Evolutionary conservation across 2,113 vertebrate species (phyloP).

Genomic region (Bos indicus): DNA sequence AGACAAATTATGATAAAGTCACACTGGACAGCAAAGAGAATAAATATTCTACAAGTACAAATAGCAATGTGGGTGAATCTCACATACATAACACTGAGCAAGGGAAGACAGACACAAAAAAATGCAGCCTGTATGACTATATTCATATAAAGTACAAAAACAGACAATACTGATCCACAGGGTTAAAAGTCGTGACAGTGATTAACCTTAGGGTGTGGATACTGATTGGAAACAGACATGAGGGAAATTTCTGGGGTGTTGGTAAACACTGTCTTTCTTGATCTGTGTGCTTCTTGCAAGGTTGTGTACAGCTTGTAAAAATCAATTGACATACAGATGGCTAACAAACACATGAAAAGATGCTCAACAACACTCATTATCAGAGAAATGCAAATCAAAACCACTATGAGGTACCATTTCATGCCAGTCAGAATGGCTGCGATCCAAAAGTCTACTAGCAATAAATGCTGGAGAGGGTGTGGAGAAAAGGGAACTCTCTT

Average conservation of each 20-base stretch:
- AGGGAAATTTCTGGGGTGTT: not conserved
- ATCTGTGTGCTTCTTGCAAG: not conserved
- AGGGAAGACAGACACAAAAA: not conserved
- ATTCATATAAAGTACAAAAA: not conserved
- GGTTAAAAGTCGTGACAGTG: not conserved
- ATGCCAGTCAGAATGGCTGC: too few species aligned
- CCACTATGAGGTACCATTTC: too few species aligned
- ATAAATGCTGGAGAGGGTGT: too few species aligned
- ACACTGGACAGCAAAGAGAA: not conserved
- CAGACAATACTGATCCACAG: not conserved
- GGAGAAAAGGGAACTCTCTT: too few species aligned
- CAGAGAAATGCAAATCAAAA: too few species aligned
- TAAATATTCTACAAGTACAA: not conserved
- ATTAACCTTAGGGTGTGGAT: not conserved
- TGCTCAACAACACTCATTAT: too few species aligned
- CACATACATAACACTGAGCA: not conserved
- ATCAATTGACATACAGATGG: not conserved
- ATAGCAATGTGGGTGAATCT: not conserved
- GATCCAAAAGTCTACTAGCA: too few species aligned
- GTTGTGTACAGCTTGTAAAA: not conserved
- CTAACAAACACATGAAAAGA: too few species aligned
- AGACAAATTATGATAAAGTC: not conserved
- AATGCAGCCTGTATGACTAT: not conserved
- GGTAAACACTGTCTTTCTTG: not conserved
- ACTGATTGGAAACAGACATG: not conserved